phyloP scores from a whole-genome alignment of 2,888 invertebrate species.

The Clusia tigrina region DNA sequence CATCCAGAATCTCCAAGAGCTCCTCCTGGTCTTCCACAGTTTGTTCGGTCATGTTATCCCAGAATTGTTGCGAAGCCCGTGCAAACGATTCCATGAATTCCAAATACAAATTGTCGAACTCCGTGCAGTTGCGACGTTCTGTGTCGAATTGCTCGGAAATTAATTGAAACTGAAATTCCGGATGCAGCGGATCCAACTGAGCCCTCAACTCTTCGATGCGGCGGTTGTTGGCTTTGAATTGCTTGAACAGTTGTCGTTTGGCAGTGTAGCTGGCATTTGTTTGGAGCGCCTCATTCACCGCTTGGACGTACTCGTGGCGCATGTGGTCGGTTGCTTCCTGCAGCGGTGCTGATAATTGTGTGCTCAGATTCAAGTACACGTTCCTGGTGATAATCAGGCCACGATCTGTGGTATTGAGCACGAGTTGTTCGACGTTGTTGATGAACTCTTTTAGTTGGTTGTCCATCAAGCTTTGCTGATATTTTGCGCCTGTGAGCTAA shows the following conservation, averaged over 20 bases:
- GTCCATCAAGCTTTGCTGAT: too few species aligned
- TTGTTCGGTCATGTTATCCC: conserved; percentile 30
- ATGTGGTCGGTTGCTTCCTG: conserved; percentile 27
- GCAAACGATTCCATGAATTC: conserved; percentile 37
- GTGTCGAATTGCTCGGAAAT: conserved; percentile 39
- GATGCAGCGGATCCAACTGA: conserved; percentile 26
- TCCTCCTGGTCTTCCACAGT: conserved; percentile 38
- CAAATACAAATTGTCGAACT: conserved; percentile 42
- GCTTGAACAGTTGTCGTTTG: conserved; percentile 35
- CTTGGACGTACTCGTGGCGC: conserved; percentile 30
- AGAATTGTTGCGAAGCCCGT: conserved; percentile 29
- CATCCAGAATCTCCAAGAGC: conserved; percentile 38
- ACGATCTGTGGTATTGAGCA: conserved; percentile 37
- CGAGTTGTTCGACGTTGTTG: conserved; percentile 33
- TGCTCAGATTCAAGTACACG: conserved; percentile 34
- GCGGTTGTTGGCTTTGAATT: conserved; percentile 35
- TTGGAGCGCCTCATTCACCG: conserved; percentile 25
- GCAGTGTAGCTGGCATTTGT: conserved; percentile 28
- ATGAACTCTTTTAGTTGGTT: conserved; percentile 29
- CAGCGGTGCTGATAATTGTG: conserved; percentile 25
- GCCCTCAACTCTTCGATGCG: conserved; percentile 35
- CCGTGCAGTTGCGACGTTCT: conserved; percentile 33
- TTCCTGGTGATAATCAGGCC: conserved; percentile 35
- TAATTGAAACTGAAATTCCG: conserved; percentile 37
- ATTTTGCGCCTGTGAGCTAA: neutral